Conservation (phyloP, 2,113 vertebrate genomes). For the Bubo scandiacus region DNA sequence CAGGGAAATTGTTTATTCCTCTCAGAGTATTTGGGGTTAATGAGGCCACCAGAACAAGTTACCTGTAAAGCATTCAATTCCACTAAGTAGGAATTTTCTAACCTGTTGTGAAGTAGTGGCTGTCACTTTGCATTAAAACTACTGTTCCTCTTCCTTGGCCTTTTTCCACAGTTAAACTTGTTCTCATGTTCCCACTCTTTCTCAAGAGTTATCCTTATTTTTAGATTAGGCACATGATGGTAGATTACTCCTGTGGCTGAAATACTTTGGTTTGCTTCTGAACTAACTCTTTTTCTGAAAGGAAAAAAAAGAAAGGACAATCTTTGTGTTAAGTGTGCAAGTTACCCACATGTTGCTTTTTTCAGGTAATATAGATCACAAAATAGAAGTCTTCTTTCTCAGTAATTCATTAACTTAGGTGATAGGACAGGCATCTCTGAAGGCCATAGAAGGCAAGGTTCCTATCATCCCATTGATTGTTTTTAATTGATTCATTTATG, state of each 20-base stretch:
- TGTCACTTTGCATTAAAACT: neutral
- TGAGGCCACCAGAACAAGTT: neutral
- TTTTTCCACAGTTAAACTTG: conserved; percentile 28
- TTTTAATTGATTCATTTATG: neutral
- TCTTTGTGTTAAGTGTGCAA: neutral
- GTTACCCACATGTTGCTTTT: neutral
- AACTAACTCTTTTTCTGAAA: neutral
- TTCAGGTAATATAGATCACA: neutral
- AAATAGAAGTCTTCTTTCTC: neutral
- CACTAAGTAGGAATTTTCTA: neutral
- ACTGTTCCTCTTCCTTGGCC: conserved; percentile 1
- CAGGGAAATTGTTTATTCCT: neutral
- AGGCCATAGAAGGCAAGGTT: neutral
- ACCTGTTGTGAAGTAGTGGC: neutral
- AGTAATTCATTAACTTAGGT: neutral
- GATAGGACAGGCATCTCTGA: neutral
- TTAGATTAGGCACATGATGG: conserved; percentile 33
- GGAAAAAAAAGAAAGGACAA: neutral
- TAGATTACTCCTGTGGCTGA: neutral
- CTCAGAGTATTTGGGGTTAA: neutral
- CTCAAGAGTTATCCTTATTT: conserved; percentile 47
- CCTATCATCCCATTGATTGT: neutral
- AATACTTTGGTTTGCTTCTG: neutral
- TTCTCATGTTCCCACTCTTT: conserved; percentile 3
- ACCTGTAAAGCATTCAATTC: neutral